Percentiles rank a stretch among this genome's conserved stretches.
These are phyloP conservation scores for Cranoglanis bouderius DNA, from an alignment of 2,113 vertebrate genomes.

Conservation along the genomic window DNA sequence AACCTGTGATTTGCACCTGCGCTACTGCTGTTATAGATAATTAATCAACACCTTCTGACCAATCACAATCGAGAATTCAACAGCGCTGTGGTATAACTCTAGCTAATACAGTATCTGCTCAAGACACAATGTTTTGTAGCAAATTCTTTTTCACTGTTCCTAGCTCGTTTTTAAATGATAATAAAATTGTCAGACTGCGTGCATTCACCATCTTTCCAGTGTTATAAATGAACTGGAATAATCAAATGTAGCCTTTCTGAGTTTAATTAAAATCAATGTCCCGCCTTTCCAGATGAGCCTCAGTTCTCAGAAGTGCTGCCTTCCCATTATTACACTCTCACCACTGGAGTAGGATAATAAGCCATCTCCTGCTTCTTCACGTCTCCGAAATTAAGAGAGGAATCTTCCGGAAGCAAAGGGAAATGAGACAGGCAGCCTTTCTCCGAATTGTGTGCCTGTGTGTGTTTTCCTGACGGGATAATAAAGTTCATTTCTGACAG, in stretches of 20 bases:
- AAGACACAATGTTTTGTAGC: neutral
- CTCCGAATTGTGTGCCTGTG: neutral
- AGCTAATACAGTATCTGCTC: neutral
- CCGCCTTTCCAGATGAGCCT: conserved; percentile 33
- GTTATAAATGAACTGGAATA: conserved; percentile 32
- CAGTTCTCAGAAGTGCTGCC: conserved; percentile 19
- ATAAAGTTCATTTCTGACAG: conserved; percentile 32
- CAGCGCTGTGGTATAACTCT: neutral
- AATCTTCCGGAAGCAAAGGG: conserved; percentile 30
- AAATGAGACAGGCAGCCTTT: conserved; percentile 30
- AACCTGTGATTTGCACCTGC: neutral
- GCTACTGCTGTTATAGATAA: neutral
- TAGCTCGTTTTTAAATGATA: neutral
- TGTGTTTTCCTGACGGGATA: conserved; percentile 15
- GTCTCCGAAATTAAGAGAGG: conserved; percentile 45
- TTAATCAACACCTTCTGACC: neutral
- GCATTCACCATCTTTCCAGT: conserved; percentile 12
- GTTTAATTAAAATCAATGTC: conserved; percentile 52
- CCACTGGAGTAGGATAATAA: conserved; percentile 41
- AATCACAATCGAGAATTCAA: neutral
- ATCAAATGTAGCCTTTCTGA: conserved; percentile 42
- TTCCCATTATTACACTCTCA: conserved; percentile 43
- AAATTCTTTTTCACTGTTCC: neutral
- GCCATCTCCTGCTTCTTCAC: conserved; percentile 28
- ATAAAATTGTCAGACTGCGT: conserved; percentile 37